Evolutionary conservation across 2,113 vertebrate genomes (phyloP).

Genomic region (Nanorana parkeri): DNA sequence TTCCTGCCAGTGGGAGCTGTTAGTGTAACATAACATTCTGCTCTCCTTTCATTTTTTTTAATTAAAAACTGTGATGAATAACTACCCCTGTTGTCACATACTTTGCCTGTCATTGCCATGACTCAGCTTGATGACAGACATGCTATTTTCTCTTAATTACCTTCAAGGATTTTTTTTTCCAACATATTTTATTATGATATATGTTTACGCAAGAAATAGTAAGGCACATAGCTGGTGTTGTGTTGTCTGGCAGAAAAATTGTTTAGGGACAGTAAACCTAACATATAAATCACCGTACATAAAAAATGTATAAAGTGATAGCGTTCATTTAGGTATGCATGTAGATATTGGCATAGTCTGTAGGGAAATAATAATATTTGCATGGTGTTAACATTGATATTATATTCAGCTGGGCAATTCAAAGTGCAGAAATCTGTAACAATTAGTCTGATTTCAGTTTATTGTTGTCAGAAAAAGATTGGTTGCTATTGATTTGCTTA

Average conservation of each 20-base stretch:
- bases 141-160: conserved; percentile 53
- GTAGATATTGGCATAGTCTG: too few species aligned
- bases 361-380: too few species aligned
- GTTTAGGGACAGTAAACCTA: not conserved
- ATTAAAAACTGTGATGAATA: conserved; percentile 56
- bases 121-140: conserved; percentile 51
- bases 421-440: too few species aligned
- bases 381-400: too few species aligned
- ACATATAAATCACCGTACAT: too few species aligned
- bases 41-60: conserved; percentile 53
- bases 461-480: too few species aligned
- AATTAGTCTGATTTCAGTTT: too few species aligned
- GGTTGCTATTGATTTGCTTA: too few species aligned
- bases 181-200: conserved; percentile 22
- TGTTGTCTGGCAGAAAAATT: not conserved
- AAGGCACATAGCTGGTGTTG: not conserved
- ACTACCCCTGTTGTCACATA: conserved; percentile 45
- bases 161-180: conserved; percentile 43
- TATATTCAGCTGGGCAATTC: too few species aligned
- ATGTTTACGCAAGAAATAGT: conserved; percentile 20
- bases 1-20: conserved; percentile 50
- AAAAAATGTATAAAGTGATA: too few species aligned
- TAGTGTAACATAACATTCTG: conserved; percentile 45
- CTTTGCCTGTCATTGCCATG: conserved; percentile 28
- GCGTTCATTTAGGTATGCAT: too few species aligned